Percentiles rank a stretch among this genome's conserved stretches.
These are phyloP conservation scores for Calephelis nemesis DNA, from an alignment of 1,140 invertebrate species.

Conservation along the genomic window DNA sequence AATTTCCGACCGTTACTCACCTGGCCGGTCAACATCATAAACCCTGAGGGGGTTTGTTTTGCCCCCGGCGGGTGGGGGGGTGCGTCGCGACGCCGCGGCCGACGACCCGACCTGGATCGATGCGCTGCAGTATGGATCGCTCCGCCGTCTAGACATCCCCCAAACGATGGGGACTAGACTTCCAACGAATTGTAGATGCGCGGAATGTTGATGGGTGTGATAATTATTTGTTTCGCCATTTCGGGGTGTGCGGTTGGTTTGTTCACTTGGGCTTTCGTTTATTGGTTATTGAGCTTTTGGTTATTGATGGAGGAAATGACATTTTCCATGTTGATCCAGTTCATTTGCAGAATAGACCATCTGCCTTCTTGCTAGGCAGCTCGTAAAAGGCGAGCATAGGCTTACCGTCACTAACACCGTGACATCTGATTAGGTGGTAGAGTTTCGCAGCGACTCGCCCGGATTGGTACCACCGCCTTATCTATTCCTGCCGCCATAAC, in stretches of 20 bases:
- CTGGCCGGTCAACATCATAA: slow-evolving; percentile 45
- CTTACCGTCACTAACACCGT: no score
- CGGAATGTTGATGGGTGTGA: slow-evolving; percentile 47
- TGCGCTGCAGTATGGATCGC: slow-evolving; percentile 64
- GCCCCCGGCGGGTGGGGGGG: slow-evolving; percentile 38
- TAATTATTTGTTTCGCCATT: slow-evolving; percentile 40
- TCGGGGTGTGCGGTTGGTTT: slow-evolving; percentile 14
- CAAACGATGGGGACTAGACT: slow-evolving; percentile 33
- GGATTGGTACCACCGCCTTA: no score
- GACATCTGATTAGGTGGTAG: no score
- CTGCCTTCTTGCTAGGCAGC: no score
- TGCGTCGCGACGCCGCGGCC: slow-evolving; percentile 56
- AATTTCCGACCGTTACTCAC: slow-evolving; percentile 39
- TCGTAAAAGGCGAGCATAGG: no score
- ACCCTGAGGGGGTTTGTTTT: slow-evolving; percentile 58
- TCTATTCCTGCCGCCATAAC: no score
- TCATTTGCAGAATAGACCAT: no score
- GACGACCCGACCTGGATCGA: slow-evolving; percentile 56
- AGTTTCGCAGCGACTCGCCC: no score
- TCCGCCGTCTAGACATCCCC: slow-evolving; percentile 58
- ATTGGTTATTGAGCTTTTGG: not conserved
- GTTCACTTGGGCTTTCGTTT: not conserved
- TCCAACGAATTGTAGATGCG: slow-evolving; percentile 45
- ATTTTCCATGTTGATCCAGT: no score
- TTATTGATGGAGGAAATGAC: not conserved